Percentiles rank a stretch among this genome's conserved stretches.
Conservation (phyloP, 2,797 vertebrate genomes). For the Phalanger gymnotis region DNA sequence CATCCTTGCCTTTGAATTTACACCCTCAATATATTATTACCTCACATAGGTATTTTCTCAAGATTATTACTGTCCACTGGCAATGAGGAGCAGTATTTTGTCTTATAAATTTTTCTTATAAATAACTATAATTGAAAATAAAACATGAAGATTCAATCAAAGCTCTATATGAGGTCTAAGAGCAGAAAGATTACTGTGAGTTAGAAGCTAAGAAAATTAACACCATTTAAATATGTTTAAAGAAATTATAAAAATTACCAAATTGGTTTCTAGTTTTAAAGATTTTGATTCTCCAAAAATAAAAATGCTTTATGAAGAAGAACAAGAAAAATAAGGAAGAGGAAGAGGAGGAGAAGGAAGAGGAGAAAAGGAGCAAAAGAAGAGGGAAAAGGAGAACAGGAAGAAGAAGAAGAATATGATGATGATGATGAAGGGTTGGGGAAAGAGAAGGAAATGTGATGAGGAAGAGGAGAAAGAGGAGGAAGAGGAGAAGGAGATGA, state of each 20-base stretch:
- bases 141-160: neutral
- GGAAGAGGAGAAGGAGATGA: too few relatives aligned
- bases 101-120: neutral
- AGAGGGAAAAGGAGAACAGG: too few relatives aligned
- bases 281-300: neutral
- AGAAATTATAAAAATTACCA: neutral
- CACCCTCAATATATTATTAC: neutral
- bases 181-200: neutral
- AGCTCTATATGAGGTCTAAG: neutral
- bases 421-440: too few relatives aligned
- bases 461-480: too few relatives aligned
- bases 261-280: neutral
- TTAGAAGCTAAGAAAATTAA: neutral
- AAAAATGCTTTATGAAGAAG: neutral
- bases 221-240: neutral
- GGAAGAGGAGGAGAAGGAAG: too few relatives aligned
- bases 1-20: neutral
- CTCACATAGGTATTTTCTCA: neutral
- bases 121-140: neutral
- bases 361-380: neutral
- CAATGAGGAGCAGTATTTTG: neutral
- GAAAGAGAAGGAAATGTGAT: neutral
- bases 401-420: too few relatives aligned
- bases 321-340: neutral
- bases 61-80: neutral